Percentiles rank a stretch among this genome's conserved stretches.
phyloP scores from a whole-genome alignment of 2,113 vertebrate species.

The Strix aluco region DNA sequence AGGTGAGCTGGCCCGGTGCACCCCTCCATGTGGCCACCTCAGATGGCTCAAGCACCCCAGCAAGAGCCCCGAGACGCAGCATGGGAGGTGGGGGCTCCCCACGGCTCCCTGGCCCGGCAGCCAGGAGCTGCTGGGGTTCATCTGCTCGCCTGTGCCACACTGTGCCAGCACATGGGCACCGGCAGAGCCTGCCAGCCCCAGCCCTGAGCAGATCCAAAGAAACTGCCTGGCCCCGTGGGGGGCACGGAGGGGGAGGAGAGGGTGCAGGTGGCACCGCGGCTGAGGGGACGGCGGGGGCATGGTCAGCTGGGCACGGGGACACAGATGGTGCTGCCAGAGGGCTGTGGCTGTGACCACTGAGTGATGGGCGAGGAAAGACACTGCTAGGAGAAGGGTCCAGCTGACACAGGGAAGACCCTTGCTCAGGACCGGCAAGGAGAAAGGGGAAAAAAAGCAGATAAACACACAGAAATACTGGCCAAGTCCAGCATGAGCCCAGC shows the following conservation, averaged over 20 bases:
- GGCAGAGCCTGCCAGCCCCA: neutral
- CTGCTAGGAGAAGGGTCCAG: neutral
- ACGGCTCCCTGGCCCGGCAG: accelerated
- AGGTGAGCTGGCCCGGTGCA: neutral
- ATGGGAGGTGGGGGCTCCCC: neutral
- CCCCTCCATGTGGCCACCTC: neutral
- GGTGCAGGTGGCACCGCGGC: accelerated
- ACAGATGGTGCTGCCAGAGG: conserved; percentile 8
- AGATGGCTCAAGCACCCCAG: neutral
- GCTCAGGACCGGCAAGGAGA: neutral
- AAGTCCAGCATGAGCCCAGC: neutral
- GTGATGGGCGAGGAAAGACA: neutral
- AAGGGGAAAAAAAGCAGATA: accelerated
- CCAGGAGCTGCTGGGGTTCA: neutral
- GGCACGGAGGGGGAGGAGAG: neutral
- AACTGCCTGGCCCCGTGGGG: accelerated
- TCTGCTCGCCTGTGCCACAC: neutral
- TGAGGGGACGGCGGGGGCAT: neutral
- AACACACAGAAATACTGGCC: neutral
- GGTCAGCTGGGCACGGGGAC: neutral
- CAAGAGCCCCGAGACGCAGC: accelerated
- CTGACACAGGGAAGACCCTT: neutral
- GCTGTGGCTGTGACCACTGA: accelerated
- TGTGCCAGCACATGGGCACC: neutral
- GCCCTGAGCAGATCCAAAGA: neutral